A percentile compares a stretch with the other conserved stretches of the same genome.
Evolutionary conservation across 1,140 invertebrate species (phyloP).

Genomic region (Elysia chlorotica): DNA sequence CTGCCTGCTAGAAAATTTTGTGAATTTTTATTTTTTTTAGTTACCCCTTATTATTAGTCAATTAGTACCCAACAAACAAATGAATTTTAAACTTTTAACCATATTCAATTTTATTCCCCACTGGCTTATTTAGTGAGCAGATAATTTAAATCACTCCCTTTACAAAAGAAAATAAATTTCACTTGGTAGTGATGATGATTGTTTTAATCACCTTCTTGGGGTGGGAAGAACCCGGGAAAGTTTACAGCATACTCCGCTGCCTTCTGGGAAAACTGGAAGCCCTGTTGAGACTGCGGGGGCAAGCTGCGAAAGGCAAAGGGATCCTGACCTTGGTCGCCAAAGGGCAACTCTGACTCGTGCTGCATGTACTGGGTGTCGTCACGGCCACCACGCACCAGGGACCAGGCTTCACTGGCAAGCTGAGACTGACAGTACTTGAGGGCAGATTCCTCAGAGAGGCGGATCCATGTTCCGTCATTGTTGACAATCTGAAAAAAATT

Average conservation of each 20-base stretch:
- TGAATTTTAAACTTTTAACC: too few relatives aligned
- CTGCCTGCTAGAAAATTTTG: too few relatives aligned
- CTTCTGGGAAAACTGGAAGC: constrained; percentile 68
- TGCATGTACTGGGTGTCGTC: constrained; percentile 70
- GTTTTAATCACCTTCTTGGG: constrained; percentile 9
- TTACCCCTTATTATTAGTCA: too few relatives aligned
- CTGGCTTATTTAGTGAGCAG: too few relatives aligned
- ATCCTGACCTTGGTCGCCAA: constrained; percentile 42
- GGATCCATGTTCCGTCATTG: constrained; percentile 93
- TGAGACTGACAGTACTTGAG: constrained; percentile 71
- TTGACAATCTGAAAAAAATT: constrained; percentile 76
- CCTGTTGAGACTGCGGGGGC: constrained; percentile 53
- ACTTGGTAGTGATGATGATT: too few relatives aligned
- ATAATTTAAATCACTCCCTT: too few relatives aligned
- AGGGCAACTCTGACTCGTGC: constrained; percentile 63
- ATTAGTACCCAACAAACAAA: too few relatives aligned
- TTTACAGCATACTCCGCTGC: constrained; percentile 25
- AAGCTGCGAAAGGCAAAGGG: constrained; percentile 48
- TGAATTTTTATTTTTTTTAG: too few relatives aligned
- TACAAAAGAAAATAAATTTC: too few relatives aligned
- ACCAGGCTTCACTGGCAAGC: constrained; percentile 75
- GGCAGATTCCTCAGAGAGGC: constrained; percentile 76
- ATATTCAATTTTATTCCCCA: too few relatives aligned
- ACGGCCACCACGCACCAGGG: constrained; percentile 71
- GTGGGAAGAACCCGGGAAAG: constrained; percentile 23